Percentiles rank a stretch among this genome's conserved stretches.
These are phyloP conservation scores for Lophotis ruficrista DNA, from an alignment of 2,113 vertebrate genomes.

Conservation along the genomic window DNA sequence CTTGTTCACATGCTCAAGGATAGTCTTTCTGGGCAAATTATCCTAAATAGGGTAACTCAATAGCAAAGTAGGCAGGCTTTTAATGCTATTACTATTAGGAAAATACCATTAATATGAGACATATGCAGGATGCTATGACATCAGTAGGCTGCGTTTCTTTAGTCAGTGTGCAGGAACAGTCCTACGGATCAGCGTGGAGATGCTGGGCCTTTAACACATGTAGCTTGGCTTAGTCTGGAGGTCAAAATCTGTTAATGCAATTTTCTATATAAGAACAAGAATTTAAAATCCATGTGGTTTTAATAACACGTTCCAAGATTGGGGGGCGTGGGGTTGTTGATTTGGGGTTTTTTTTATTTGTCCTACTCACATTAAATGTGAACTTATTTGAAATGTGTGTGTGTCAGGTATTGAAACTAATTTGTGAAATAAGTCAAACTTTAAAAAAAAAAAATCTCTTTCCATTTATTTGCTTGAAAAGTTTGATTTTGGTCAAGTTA, in stretches of 20 bases:
- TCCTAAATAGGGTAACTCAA: slow-evolving; percentile 57
- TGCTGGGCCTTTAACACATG: slow-evolving; percentile 35
- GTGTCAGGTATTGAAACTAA: neutral
- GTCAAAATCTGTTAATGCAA: slow-evolving; percentile 74
- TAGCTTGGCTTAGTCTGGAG: slow-evolving; percentile 56
- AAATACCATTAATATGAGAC: slow-evolving; percentile 74
- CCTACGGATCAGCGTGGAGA: slow-evolving; percentile 3
- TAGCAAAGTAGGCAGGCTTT: slow-evolving; percentile 58
- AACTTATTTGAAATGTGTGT: neutral
- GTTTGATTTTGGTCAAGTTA: slow-evolving; percentile 13
- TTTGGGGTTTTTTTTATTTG: neutral
- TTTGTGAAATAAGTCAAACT: neutral
- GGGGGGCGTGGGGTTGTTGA: neutral
- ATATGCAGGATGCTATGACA: slow-evolving; percentile 63
- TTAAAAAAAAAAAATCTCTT: neutral
- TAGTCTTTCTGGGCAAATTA: slow-evolving; percentile 58
- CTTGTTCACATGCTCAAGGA: slow-evolving; percentile 20
- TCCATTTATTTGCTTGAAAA: slow-evolving; percentile 27
- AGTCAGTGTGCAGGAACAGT: neutral
- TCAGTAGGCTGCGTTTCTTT: slow-evolving; percentile 45
- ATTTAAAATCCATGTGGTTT: slow-evolving; percentile 69
- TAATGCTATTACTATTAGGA: slow-evolving; percentile 65
- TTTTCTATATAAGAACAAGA: slow-evolving; percentile 66
- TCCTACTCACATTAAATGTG: neutral
- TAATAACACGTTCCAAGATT: slow-evolving; percentile 17